Base-by-base conservation (phyloP, 2,888 invertebrate genomes). In the Branchellion lobata region DNA sequence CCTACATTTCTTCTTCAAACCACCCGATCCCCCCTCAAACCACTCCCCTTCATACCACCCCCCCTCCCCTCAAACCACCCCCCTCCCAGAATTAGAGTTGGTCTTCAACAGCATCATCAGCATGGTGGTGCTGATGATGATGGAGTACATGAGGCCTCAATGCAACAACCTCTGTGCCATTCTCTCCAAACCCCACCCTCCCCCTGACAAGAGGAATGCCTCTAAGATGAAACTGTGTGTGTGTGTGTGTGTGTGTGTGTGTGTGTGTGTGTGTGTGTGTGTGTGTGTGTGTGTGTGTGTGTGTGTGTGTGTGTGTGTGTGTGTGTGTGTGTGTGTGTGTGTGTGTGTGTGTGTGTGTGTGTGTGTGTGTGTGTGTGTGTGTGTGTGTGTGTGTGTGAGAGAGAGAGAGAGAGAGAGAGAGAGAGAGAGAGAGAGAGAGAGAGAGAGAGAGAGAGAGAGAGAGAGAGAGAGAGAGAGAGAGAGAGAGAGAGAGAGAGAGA, bases 301-400 rank as follows among this genome's bases (percentile, higher is more conserved):
- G 40, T 40, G 40, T 40, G 40, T 40, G 40, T 40, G 40, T 40
- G 5, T 40, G 40, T 40, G 40, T 40, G 40, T 40, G 40, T 40
- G 40, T 40, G 40, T 40, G 40, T 40, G 5, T 40, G 5, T 40
- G 40, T 40, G 40, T 40, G 40, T 40, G 40, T 40, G 18, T 24
- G 34, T 33, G 71, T 71, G 34, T 71, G 40, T 18, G 71, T 24
- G 71, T 33, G 40, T n/a, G 40, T 33, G 33, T 8, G 14, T 71
- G 71, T 24, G 36, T 1, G n/a, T 71, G 71, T 71, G 31, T 71
- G 71, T 71, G 31, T 71, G 27, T 71, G 71, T 71, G 71, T 71
- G 31, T n/a, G 27, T 71, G 71, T 71, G 74, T 51, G 40, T 47
- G 47, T n/a, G 27, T 18, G 47, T 71, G 33, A 27, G 31, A 27